Evolutionary conservation across 1,140 invertebrate genomes (phyloP).

Genomic region (Aphelenchoides fujianensis): DNA sequence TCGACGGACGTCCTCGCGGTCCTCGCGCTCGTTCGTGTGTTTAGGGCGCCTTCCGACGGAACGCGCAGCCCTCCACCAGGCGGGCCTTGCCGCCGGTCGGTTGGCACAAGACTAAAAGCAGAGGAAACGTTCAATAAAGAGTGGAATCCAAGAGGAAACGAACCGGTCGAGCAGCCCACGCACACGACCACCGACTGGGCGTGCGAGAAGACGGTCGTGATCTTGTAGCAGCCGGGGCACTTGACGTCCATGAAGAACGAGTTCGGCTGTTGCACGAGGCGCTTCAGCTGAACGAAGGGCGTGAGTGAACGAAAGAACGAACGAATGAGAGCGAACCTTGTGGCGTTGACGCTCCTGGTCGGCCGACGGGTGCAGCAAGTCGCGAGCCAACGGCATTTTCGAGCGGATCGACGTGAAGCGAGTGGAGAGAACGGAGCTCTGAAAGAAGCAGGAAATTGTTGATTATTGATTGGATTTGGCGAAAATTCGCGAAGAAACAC

Average conservation of each 20-base stretch:
- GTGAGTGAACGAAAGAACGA: too few species aligned
- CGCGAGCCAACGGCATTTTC: constrained; percentile 65
- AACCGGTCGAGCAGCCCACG: constrained; percentile 86
- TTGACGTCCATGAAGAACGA: constrained; percentile 99
- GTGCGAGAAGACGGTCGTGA: constrained; percentile 97
- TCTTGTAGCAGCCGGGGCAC: constrained; percentile 95
- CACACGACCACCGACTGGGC: constrained; percentile 95
- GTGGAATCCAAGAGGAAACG: too few species aligned
- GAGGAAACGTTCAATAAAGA: too few species aligned
- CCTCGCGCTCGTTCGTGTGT: too few species aligned
- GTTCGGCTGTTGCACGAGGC: constrained; percentile 95
- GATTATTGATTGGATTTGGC: too few species aligned
- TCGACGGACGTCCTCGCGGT: too few species aligned
- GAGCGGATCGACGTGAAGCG: too few species aligned
- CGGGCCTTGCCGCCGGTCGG: constrained; percentile 95
- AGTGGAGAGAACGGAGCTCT: too few species aligned
- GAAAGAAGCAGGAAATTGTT: too few species aligned
- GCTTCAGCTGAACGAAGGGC: too few species aligned
- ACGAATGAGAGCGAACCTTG: too few species aligned
- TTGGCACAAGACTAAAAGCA: constrained; percentile 93
- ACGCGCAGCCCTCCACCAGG: constrained; percentile 92
- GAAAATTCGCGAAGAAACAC: background rate
- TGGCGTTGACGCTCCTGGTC: constrained; percentile 87
- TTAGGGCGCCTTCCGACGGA: constrained; percentile 88
- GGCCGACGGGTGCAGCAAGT: constrained; percentile 90